Percentiles rank a stretch among this genome's conserved stretches.
Evolutionary conservation across 2,888 invertebrate genomes (phyloP).

Genomic region (Nudaria mundana): DNA sequence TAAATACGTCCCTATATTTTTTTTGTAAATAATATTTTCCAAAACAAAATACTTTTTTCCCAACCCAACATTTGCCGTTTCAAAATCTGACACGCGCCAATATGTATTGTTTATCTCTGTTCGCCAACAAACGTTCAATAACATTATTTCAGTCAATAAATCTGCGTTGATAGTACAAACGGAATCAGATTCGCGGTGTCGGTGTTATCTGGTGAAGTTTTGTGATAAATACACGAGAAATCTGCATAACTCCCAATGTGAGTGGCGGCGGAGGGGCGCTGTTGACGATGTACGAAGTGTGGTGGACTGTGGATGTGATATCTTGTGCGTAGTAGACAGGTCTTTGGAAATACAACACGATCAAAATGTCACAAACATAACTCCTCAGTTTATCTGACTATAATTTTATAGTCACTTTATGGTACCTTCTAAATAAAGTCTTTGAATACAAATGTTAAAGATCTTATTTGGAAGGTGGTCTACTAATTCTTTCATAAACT

Average conservation of each 20-base stretch:
- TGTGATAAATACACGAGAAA: slow-evolving; percentile 72
- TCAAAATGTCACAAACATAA: too few relatives aligned
- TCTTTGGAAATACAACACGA: too few relatives aligned
- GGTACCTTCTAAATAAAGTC: too few relatives aligned
- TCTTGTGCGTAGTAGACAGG: background rate
- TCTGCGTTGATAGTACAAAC: slow-evolving; percentile 63
- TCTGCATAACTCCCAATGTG: slow-evolving; percentile 75
- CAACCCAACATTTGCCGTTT: slow-evolving; percentile 1
- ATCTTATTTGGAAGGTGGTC: too few relatives aligned
- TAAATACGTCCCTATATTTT: too few relatives aligned
- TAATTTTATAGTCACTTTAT: too few relatives aligned
- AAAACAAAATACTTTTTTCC: background rate
- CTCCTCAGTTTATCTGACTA: too few relatives aligned
- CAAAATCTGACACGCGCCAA: slow-evolving; percentile 35
- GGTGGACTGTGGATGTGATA: slow-evolving; percentile 1
- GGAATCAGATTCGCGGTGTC: slow-evolving; percentile 79
- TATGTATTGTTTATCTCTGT: slow-evolving; percentile 35
- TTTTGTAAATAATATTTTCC: slow-evolving; percentile 7
- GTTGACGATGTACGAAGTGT: background rate
- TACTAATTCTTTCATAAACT: too few relatives aligned
- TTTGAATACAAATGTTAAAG: too few relatives aligned
- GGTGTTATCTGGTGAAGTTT: slow-evolving; percentile 76
- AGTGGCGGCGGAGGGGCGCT: slow-evolving; percentile 52
- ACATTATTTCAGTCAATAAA: slow-evolving; percentile 65
- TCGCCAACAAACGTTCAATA: slow-evolving; percentile 29